Percentiles rank a stretch among this genome's conserved stretches.
Conservation (phyloP, 2,797 vertebrate species). For the Cossypha caffra region DNA sequence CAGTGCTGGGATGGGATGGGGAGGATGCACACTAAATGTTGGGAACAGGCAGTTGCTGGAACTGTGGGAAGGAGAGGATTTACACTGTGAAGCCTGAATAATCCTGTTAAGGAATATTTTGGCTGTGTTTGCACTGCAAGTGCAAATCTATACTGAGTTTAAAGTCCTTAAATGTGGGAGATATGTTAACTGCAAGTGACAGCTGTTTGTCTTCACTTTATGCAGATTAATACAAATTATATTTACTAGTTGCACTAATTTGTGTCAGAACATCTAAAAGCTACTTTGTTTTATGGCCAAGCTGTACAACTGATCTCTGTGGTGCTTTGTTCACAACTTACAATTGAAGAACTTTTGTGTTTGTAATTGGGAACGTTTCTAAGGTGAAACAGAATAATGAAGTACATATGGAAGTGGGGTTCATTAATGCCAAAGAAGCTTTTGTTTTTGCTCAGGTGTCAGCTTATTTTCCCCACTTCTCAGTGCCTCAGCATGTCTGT, state of each 20-base stretch:
- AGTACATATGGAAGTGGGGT: not conserved
- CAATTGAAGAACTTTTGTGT: not conserved
- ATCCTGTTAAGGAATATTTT: not conserved
- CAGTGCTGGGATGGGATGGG: not conserved
- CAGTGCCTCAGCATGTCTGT: not conserved
- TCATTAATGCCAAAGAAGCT: constrained; percentile 41
- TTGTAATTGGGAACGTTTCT: not conserved
- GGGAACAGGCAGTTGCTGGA: not conserved
- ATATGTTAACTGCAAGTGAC: not conserved
- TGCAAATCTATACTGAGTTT: not conserved
- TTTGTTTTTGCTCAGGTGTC: constrained; percentile 25
- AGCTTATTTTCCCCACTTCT: not conserved
- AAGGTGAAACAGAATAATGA: not conserved
- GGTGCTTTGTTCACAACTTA: not conserved
- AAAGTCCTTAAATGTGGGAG: not conserved
- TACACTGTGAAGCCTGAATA: constrained; percentile 8
- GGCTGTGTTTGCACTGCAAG: not conserved
- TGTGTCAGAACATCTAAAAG: not conserved
- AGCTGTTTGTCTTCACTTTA: not conserved
- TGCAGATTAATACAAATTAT: not conserved
- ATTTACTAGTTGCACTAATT: not conserved
- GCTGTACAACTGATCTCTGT: not conserved
- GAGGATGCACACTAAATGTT: not conserved
- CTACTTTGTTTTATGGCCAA: not conserved
- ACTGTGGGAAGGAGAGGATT: not conserved